A percentile compares a stretch with the other conserved stretches of the same genome.
These are phyloP conservation scores for Torymus auratus DNA, from an alignment of 2,888 invertebrate genomes.

Conservation along the genomic window DNA sequence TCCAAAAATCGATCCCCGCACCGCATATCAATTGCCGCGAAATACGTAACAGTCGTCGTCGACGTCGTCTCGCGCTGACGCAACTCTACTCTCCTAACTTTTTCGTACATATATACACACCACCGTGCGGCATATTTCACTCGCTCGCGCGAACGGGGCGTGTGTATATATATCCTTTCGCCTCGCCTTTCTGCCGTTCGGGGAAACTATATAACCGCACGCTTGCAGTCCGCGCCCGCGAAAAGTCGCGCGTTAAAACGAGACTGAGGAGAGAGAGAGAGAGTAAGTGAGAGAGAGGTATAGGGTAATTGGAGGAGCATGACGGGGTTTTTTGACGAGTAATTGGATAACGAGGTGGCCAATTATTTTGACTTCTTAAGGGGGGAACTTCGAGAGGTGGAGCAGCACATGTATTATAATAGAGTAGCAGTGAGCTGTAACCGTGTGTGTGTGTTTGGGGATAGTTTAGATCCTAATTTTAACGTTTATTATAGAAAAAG, in stretches of 20 bases:
- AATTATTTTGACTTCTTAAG: background rate
- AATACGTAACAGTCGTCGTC: background rate
- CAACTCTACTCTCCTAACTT: constrained; percentile 1
- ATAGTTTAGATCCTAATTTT: no score
- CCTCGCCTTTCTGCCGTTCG: constrained; percentile 38
- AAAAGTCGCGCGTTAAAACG: no score
- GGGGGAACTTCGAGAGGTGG: no score
- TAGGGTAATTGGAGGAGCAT: no score
- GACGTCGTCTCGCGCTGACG: background rate
- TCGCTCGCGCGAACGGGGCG: background rate
- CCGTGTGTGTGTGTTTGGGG: no score
- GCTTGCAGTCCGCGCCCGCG: no score
- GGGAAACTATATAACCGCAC: background rate
- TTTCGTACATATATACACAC: constrained; percentile 6
- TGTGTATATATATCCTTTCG: constrained; percentile 31
- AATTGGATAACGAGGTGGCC: constrained; percentile 11
- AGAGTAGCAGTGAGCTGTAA: no score
- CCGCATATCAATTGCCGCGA: background rate
- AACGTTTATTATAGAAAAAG: no score
- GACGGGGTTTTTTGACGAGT: background rate
- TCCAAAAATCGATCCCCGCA: constrained; percentile 18
- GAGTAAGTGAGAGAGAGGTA: no score
- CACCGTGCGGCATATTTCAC: background rate
- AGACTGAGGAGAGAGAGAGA: no score
- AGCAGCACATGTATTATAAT: no score